A percentile compares a stretch with the other conserved stretches of the same genome.
Conservation (phyloP, 2,113 vertebrate species). For the Coracopsis vasa region DNA sequence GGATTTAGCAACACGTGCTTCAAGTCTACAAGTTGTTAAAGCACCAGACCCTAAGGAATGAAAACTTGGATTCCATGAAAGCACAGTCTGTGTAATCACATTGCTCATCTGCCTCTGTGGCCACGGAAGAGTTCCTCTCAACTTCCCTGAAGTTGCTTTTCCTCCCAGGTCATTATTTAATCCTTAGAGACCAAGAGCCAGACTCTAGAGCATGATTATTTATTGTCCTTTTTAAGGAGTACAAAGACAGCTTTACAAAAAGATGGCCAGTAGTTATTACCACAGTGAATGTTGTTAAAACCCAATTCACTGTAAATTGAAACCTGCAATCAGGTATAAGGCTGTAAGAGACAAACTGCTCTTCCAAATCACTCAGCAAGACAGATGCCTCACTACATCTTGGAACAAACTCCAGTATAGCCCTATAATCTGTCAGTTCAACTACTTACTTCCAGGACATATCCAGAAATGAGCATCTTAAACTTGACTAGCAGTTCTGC, state of each 20-base stretch:
- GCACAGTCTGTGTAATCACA: not conserved
- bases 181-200: not conserved
- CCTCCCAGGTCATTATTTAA: not conserved
- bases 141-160: not conserved
- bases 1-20: not conserved
- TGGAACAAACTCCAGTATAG: not conserved
- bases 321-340: not conserved
- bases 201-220: constrained; percentile 11
- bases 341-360: not conserved
- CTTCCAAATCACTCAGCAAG: not conserved
- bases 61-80: not conserved
- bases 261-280: not conserved
- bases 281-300: not conserved
- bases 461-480: not conserved
- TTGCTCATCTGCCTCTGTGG: not conserved
- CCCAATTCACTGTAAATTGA: not conserved
- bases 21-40: not conserved
- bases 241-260: constrained; percentile 57
- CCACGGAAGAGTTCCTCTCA: not conserved
- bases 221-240: constrained; percentile 14
- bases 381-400: not conserved
- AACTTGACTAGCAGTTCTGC: not conserved
- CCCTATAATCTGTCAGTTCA: not conserved
- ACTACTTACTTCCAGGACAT: not conserved
- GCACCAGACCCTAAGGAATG: not conserved